A percentile compares a stretch with the other conserved stretches of the same genome.
These are phyloP conservation scores for Aurelia aurita DNA, from an alignment of 30 jellyfish, hydroid and myxozoan genomes.

Conservation along the genomic window DNA sequence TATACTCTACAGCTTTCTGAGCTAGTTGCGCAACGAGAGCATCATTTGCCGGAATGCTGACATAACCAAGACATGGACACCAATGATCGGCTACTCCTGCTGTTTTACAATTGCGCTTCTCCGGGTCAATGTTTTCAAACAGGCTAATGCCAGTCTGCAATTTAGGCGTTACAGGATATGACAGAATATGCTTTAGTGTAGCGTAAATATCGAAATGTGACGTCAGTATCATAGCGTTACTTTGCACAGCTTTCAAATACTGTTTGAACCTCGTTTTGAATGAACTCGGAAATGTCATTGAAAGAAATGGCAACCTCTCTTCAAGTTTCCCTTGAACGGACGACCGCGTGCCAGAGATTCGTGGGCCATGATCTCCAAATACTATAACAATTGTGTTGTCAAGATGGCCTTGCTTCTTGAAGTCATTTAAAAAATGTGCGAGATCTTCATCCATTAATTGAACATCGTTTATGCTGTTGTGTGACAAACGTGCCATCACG, in stretches of 20 bases:
- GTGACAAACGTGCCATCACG: constrained; percentile 33
- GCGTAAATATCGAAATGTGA: constrained; percentile 73
- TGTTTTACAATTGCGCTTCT: constrained; percentile 56
- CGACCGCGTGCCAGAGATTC: constrained; percentile 35
- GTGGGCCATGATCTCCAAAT: constrained; percentile 71
- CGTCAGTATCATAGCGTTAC: constrained; percentile 41
- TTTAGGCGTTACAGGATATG: constrained; percentile 41
- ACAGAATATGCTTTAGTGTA: constrained; percentile 57
- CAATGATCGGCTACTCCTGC: constrained; percentile 80
- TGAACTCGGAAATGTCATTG: constrained; percentile 56
- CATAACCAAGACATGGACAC: constrained; percentile 75
- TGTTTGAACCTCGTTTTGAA: neutral
- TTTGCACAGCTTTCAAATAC: neutral
- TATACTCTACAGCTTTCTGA: constrained; percentile 11
- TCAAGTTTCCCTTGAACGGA: constrained; percentile 61
- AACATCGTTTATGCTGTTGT: constrained; percentile 44
- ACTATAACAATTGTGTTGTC: constrained; percentile 58
- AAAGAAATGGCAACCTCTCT: constrained; percentile 67
- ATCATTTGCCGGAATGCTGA: neutral
- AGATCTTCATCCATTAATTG: constrained; percentile 50
- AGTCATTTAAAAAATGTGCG: constrained; percentile 7
- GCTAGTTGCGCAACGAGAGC: constrained; percentile 14
- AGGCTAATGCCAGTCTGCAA: constrained; percentile 68
- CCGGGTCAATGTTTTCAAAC: constrained; percentile 60
- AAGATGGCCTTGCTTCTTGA: constrained; percentile 20